Conservation (phyloP, 2,797 vertebrate species). For the Tadarida brasiliensis region DNA sequence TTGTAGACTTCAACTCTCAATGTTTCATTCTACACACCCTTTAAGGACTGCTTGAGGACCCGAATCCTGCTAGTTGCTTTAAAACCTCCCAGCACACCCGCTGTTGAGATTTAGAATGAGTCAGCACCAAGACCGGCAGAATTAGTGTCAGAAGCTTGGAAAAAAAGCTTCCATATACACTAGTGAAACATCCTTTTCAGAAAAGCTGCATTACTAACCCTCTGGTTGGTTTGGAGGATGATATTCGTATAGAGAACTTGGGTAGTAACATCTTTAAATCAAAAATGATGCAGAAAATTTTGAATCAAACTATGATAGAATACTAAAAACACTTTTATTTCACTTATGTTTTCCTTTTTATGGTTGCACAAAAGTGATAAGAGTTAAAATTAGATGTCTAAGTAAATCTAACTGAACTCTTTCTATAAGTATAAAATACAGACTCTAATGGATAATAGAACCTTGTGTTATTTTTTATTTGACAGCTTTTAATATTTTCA, state of each 20-base stretch:
- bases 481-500: conserved; percentile 4
- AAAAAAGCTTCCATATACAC: neutral
- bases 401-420: neutral
- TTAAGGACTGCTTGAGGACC: neutral
- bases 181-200: neutral
- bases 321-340: neutral
- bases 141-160: neutral
- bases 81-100: neutral
- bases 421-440: conserved; percentile 12
- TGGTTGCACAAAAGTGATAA: neutral
- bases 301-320: neutral
- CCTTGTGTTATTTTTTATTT: neutral
- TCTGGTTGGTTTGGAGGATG: neutral
- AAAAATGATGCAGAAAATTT: neutral
- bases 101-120: neutral
- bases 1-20: neutral
- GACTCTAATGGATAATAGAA: conserved; percentile 37
- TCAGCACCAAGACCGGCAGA: neutral
- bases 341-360: neutral
- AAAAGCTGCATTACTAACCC: neutral
- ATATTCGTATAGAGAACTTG: neutral
- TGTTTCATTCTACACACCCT: neutral
- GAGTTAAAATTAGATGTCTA: conserved; percentile 1
- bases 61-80: neutral
- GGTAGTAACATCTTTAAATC: neutral